Evolutionary conservation across 53 echinoderm and acorn worm species (phyloP).

Genomic region (Mesocentrotus franciscanus): DNA sequence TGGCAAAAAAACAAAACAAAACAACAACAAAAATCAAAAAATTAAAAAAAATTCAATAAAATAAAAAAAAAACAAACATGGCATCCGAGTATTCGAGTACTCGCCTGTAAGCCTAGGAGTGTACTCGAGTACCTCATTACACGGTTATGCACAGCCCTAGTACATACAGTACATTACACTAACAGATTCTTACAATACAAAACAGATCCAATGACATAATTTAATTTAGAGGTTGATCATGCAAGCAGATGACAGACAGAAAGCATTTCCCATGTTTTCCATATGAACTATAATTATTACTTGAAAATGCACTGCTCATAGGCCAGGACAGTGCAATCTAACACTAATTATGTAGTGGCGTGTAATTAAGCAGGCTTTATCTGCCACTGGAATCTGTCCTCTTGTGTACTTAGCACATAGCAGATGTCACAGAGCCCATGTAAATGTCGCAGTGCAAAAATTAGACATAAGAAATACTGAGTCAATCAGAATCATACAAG

Average conservation of each 20-base stretch:
- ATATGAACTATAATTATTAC: not conserved
- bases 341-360: not conserved
- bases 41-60: too few relatives aligned
- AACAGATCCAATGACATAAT: not conserved
- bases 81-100: too few relatives aligned
- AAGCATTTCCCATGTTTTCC: not conserved
- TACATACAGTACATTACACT: too few relatives aligned
- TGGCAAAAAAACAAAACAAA: too few relatives aligned
- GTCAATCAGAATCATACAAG: not conserved
- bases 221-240: not conserved
- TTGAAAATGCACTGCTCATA: not conserved
- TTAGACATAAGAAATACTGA: not conserved
- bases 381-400: constrained; percentile 14
- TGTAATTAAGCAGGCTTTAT: constrained; percentile 47
- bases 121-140: too few relatives aligned
- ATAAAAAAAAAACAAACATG: too few relatives aligned
- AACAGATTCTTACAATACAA: not conserved
- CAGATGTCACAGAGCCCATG: constrained; percentile 38
- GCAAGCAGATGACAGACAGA: not conserved
- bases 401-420: not conserved
- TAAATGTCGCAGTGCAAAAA: not conserved
- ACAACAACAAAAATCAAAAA: too few relatives aligned
- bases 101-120: too few relatives aligned
- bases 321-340: not conserved
- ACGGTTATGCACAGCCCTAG: too few relatives aligned